These are phyloP conservation scores for Formica aserva DNA, from an alignment of 2,888 invertebrate species.

Conservation along the genomic window DNA sequence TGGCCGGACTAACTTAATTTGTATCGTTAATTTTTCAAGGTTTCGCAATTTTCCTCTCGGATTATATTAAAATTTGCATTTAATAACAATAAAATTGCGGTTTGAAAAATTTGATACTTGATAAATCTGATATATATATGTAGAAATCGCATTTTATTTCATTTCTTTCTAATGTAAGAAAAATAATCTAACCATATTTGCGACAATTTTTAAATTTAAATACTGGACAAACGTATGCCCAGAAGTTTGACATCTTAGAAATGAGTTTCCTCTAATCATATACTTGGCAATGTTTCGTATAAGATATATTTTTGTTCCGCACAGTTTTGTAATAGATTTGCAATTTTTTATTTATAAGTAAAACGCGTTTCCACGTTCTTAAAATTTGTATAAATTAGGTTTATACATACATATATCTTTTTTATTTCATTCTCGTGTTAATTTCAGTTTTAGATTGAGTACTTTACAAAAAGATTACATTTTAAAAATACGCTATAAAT, in stretches of 20 bases:
- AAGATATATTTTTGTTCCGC: slow-evolving; percentile 15
- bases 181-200: neutral
- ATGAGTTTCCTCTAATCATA: slow-evolving; percentile 1
- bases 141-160: neutral
- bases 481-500: neutral
- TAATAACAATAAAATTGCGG: neutral
- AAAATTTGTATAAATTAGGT: neutral
- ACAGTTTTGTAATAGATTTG: neutral
- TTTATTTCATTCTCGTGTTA: neutral
- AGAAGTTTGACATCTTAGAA: neutral
- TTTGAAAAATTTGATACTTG: neutral
- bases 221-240: neutral
- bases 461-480: slow-evolving; percentile 30
- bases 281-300: slow-evolving; percentile 1
- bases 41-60: neutral
- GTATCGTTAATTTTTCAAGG: neutral
- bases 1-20: slow-evolving; percentile 6
- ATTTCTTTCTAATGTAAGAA: neutral
- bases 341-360: neutral
- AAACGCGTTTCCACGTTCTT: neutral
- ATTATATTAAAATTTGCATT: neutral
- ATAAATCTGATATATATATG: slow-evolving; percentile 8
- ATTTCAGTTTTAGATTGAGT: slow-evolving; percentile 14
- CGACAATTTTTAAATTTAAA: slow-evolving; percentile 1
- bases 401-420: neutral